Conservation (phyloP, 2,888 invertebrate species). For the Drosophila mimica region DNA sequence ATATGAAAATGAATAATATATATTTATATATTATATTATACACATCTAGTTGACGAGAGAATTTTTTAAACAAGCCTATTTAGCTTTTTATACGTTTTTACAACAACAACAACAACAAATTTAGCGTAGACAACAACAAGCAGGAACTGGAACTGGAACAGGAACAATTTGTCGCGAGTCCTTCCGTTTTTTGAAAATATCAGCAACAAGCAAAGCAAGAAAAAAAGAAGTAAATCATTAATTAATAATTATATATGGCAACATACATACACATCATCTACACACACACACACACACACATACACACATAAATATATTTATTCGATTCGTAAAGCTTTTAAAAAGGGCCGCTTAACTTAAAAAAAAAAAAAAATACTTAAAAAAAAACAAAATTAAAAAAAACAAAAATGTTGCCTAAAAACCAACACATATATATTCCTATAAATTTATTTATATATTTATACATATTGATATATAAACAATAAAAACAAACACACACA, state of each 20-base stretch:
- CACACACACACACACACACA: constrained; percentile 22
- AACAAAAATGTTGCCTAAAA: constrained; percentile 56
- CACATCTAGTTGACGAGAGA: constrained; percentile 33
- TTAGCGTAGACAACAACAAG: constrained; percentile 50
- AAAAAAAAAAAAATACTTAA: constrained; percentile 21
- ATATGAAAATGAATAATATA: constrained; percentile 12
- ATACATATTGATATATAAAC: constrained; percentile 65
- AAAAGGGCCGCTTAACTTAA: constrained; percentile 55
- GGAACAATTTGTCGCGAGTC: constrained; percentile 64
- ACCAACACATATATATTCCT: constrained; percentile 80
- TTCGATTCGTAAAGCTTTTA: constrained; percentile 67
- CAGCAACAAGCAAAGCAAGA: constrained; percentile 44
- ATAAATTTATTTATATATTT: constrained; percentile 79
- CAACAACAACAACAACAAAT: constrained; percentile 48
- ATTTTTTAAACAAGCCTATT: constrained; percentile 65
- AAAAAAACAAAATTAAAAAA: constrained; percentile 26
- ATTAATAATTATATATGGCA: constrained; percentile 22
- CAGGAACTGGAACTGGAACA: constrained; percentile 28
- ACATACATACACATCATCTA: constrained; percentile 36
- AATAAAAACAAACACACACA: constrained; percentile 45
- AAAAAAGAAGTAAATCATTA: constrained; percentile 16
- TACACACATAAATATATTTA: constrained; percentile 54
- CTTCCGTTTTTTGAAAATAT: constrained; percentile 71
- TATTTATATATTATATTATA: constrained; percentile 17
- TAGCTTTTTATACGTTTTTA: constrained; percentile 81